Percentiles rank a stretch among this genome's conserved stretches.
phyloP scores from a whole-genome alignment of 2,797 vertebrate genomes.

The Tachyglossus aculeatus region DNA sequence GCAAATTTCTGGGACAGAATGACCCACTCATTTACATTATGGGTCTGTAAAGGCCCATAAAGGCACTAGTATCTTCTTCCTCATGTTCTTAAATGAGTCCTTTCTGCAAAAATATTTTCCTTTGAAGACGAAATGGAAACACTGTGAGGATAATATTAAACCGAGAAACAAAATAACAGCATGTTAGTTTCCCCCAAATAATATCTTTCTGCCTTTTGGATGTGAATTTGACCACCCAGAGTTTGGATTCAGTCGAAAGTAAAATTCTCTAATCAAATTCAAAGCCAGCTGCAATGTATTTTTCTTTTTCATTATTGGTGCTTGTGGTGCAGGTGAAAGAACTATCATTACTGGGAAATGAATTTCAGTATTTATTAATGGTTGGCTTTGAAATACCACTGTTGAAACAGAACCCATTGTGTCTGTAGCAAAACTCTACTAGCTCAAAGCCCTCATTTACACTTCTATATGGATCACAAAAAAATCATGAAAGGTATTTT shows the following conservation, averaged over 20 bases:
- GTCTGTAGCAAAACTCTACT: conserved; percentile 21
- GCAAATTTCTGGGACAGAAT: background rate
- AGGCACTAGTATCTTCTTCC: background rate
- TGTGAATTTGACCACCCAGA: conserved; percentile 33
- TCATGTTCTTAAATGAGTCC: background rate
- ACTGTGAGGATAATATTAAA: background rate
- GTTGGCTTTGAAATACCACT: background rate
- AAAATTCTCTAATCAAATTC: conserved; percentile 32
- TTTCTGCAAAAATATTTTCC: background rate
- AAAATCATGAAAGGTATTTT: conserved; percentile 17
- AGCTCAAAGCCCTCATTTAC: conserved; percentile 11
- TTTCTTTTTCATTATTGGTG: background rate
- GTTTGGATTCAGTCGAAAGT: conserved; percentile 27
- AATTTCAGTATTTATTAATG: conserved; percentile 39
- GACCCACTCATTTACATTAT: background rate
- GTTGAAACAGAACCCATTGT: background rate
- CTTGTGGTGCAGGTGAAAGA: conserved; percentile 35
- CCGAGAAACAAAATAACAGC: background rate
- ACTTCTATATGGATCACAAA: background rate
- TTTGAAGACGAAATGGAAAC: background rate
- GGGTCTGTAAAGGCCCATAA: background rate
- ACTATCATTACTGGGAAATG: conserved; percentile 30
- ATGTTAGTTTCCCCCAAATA: conserved; percentile 17
- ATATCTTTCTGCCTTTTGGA: background rate
- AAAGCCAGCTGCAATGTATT: conserved; percentile 12